Evolutionary conservation across 1,140 invertebrate genomes (phyloP).

Genomic region (Portunus trituberculatus): DNA sequence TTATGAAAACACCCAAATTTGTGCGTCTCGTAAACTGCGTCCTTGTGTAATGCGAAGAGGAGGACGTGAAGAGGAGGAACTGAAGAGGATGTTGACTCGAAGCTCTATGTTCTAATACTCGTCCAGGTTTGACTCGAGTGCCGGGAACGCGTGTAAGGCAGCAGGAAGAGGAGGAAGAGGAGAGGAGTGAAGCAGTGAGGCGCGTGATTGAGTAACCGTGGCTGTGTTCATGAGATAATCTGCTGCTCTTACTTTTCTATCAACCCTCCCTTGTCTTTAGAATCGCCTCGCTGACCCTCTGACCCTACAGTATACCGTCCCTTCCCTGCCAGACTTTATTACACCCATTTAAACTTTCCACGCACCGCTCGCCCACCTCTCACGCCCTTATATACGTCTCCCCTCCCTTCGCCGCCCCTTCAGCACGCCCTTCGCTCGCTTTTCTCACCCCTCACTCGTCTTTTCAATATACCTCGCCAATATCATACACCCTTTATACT

Average conservation of each 20-base stretch:
- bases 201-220: too few species aligned
- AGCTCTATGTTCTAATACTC: too few species aligned
- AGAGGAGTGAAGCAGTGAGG: too few species aligned
- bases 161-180: too few species aligned
- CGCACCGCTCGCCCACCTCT: not conserved
- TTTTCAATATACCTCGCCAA: slow-evolving; percentile 1
- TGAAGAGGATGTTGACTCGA: not conserved
- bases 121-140: too few species aligned
- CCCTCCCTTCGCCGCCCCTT: not conserved
- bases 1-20: not conserved
- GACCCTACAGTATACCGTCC: not conserved
- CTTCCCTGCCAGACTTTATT: not conserved
- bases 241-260: not conserved
- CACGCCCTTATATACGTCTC: not conserved
- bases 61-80: not conserved
- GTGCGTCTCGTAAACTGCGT: not conserved
- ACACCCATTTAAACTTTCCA: not conserved
- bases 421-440: not conserved
- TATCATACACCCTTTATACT: not conserved
- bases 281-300: not conserved
- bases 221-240: not conserved
- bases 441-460: not conserved
- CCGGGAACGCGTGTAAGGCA: too few species aligned
- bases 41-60: not conserved
- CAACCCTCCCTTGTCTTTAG: not conserved